Evolutionary conservation across 2,888 invertebrate species (phyloP).

Genomic region (Morinoia aosen): DNA sequence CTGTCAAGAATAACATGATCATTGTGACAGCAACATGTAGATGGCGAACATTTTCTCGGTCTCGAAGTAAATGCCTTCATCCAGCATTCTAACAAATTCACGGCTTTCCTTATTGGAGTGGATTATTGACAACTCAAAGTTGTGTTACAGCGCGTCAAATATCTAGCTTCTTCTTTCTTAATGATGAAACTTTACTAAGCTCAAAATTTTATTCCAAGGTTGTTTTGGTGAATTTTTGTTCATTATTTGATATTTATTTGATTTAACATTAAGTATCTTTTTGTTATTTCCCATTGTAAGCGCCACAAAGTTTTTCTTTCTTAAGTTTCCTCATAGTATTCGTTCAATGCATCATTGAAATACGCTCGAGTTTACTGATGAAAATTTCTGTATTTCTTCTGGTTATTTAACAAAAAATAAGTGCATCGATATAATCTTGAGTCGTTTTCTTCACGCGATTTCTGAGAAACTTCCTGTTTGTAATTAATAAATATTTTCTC

Average conservation of each 20-base stretch:
- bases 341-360: background rate
- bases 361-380: background rate
- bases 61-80: too few species aligned
- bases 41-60: too few species aligned
- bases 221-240: background rate
- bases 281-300: background rate
- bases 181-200: background rate
- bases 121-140: background rate
- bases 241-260: too few species aligned
- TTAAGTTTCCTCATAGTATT: background rate
- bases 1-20: background rate
- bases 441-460: background rate
- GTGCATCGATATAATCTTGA: background rate
- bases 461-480: background rate
- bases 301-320: background rate
- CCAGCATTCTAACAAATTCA: background rate
- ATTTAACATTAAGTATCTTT: background rate
- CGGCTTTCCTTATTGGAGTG: background rate
- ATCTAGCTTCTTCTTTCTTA: background rate
- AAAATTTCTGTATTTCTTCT: background rate
- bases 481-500: background rate
- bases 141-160: background rate
- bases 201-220: background rate
- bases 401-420: background rate
- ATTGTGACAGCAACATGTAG: too few species aligned